phyloP scores from a whole-genome alignment of 2,797 vertebrate species.

The Takifugu rubripes region DNA sequence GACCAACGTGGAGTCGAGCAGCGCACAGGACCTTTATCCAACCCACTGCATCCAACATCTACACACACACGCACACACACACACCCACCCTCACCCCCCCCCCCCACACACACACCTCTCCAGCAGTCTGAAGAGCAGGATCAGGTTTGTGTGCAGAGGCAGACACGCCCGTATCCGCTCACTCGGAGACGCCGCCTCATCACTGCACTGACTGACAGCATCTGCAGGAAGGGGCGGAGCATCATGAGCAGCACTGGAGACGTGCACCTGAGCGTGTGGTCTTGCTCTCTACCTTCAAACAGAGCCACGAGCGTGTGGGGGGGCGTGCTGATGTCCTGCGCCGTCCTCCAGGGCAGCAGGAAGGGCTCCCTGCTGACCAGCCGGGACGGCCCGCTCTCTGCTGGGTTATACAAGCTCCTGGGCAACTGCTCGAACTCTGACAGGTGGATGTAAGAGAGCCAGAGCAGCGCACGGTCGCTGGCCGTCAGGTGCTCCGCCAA shows the following conservation, averaged over 20 bases:
- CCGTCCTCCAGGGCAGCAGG: constrained; percentile 84
- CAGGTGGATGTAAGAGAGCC: constrained; percentile 91
- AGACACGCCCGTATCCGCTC: constrained; percentile 79
- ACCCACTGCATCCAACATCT: too few relatives aligned
- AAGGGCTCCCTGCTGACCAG: constrained; percentile 84
- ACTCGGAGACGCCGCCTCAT: constrained; percentile 67
- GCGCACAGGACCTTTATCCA: background rate
- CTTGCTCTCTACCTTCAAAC: constrained; percentile 80
- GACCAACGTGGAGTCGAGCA: background rate
- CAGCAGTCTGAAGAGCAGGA: constrained; percentile 79
- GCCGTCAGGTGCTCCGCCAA: constrained; percentile 76
- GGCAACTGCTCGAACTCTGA: constrained; percentile 87
- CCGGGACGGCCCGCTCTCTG: constrained; percentile 80
- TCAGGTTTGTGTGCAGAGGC: constrained; percentile 87
- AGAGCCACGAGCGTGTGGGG: constrained; percentile 79
- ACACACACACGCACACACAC: too few relatives aligned
- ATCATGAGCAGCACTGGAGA: background rate
- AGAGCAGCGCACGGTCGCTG: constrained; percentile 85
- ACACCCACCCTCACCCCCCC: too few relatives aligned
- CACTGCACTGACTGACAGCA: constrained; percentile 80
- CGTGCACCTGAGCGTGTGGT: background rate
- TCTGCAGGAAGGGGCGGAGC: constrained; percentile 55
- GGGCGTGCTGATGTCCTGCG: constrained; percentile 78
- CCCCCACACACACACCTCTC: constrained; percentile 73
- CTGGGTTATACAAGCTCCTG: constrained; percentile 81